Conservation (phyloP, 2,797 vertebrate species). For the Sebastolobus alascanus region DNA sequence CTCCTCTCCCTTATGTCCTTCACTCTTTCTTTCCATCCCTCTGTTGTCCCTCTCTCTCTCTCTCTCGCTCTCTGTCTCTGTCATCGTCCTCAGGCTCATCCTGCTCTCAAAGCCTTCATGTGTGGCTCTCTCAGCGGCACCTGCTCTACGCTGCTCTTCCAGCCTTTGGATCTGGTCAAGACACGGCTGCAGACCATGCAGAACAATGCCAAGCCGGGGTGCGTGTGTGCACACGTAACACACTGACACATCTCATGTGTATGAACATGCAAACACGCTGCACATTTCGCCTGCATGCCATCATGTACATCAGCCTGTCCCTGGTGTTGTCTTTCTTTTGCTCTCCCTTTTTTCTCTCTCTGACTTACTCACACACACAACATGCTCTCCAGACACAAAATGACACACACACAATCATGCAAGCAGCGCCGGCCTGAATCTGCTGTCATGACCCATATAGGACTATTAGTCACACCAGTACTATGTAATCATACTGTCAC, state of each 20-base stretch:
- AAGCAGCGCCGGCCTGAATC: constrained; percentile 30
- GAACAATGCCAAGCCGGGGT: constrained; percentile 86
- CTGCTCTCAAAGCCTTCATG: constrained; percentile 94
- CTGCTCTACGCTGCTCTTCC: constrained; percentile 95
- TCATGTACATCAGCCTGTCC: not conserved
- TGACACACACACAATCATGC: not conserved
- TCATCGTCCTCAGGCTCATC: constrained; percentile 86
- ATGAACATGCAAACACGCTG: not conserved
- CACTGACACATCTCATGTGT: not conserved
- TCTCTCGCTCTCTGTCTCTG: not conserved
- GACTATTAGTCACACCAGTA: constrained; percentile 58
- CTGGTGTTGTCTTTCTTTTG: not conserved
- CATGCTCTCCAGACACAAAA: constrained; percentile 10
- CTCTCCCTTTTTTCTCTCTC: not conserved
- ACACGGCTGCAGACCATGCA: constrained; percentile 93
- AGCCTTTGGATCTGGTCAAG: constrained; percentile 96
- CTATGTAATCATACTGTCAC: constrained; percentile 42
- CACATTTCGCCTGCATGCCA: not conserved
- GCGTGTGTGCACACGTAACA: constrained; percentile 40
- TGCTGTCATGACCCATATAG: constrained; percentile 52
- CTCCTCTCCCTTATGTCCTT: not conserved
- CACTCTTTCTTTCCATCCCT: not conserved
- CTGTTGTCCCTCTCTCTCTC: not conserved
- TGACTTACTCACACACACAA: constrained; percentile 3
- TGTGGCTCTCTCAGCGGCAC: constrained; percentile 96